Conservation (phyloP, 1,140 invertebrate genomes). For the Schmidtea mediterranea region DNA sequence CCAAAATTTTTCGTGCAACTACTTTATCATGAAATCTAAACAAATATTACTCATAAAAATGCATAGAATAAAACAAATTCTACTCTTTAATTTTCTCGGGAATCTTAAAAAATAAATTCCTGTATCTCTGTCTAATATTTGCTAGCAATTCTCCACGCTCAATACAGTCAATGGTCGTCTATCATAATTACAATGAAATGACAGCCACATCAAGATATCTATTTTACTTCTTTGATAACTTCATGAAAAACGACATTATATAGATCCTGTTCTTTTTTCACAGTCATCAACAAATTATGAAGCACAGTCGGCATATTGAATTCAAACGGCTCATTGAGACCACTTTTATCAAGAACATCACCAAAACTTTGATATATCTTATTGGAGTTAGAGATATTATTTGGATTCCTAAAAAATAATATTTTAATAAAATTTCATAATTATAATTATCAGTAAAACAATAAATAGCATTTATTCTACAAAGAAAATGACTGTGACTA, state of each 20-base stretch:
- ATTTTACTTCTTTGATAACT: constrained; percentile 21
- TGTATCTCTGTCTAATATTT: constrained; percentile 18
- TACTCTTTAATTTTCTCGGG: constrained; percentile 25
- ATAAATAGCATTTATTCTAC: too few species aligned
- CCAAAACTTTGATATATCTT: constrained; percentile 20
- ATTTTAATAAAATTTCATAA: too few species aligned
- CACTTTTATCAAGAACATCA: constrained; percentile 21
- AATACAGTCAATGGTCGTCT: constrained; percentile 23
- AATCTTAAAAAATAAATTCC: constrained; percentile 19
- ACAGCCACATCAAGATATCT: background rate
- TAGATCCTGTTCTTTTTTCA: constrained; percentile 27
- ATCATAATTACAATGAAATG: background rate
- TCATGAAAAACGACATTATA: constrained; percentile 27
- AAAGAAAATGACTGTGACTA: too few species aligned
- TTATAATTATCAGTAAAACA: too few species aligned
- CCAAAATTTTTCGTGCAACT: constrained; percentile 24
- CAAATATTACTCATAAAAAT: too few species aligned
- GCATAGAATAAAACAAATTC: too few species aligned
- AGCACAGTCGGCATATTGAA: constrained; percentile 25
- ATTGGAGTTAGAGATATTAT: constrained; percentile 20
- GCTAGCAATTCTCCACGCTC: constrained; percentile 23
- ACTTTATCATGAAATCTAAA: constrained; percentile 26
- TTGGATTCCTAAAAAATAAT: constrained; percentile 25
- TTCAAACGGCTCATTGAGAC: constrained; percentile 17
- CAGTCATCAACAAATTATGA: constrained; percentile 24